phyloP scores from a whole-genome alignment of 2,797 vertebrate genomes.

The Enteromius anoplus region DNA sequence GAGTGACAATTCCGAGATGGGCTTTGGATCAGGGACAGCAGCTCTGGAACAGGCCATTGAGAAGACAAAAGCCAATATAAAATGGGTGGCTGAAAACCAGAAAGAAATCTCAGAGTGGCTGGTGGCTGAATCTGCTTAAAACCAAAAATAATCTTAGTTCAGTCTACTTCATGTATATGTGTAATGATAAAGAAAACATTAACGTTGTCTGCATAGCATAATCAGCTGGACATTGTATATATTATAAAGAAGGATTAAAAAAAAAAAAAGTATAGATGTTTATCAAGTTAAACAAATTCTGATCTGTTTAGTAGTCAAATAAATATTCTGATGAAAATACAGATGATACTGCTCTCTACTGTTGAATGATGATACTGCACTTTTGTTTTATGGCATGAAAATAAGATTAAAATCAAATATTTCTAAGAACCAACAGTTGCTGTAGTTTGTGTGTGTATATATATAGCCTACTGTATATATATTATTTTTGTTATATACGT shows the following conservation, averaged over 20 bases:
- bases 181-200: neutral
- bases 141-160: neutral
- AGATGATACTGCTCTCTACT: neutral
- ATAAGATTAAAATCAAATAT: neutral
- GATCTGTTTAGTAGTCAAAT: neutral
- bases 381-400: neutral
- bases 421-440: neutral
- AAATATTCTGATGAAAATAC: neutral
- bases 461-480: neutral
- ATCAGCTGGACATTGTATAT: neutral
- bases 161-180: neutral
- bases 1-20: constrained; percentile 68
- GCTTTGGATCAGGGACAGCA: constrained; percentile 83
- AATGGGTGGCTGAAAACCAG: constrained; percentile 83
- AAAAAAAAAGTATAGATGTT: neutral
- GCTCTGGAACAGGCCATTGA: constrained; percentile 89
- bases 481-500: neutral
- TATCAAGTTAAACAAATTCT: neutral
- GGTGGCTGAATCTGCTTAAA: neutral
- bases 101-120: constrained; percentile 78
- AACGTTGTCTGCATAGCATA: neutral
- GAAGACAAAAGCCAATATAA: constrained; percentile 83
- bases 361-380: neutral
- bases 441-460: neutral
- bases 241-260: no score